phyloP scores from a whole-genome alignment of 2,797 vertebrate genomes.

The Malacoctenus gilli region DNA sequence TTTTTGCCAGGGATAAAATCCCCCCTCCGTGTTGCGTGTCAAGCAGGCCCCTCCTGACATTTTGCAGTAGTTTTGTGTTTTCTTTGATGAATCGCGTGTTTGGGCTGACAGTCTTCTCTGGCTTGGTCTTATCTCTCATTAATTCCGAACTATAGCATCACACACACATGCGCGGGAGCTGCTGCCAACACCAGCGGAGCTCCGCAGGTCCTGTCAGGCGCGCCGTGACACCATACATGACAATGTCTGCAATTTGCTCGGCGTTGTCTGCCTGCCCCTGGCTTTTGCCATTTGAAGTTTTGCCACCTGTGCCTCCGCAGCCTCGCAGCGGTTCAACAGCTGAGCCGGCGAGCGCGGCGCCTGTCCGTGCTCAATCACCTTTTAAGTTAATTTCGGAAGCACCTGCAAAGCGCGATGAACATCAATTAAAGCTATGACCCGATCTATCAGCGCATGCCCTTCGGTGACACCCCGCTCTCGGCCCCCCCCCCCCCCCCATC shows the following conservation, averaged over 20 bases:
- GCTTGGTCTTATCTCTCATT: slow-evolving; percentile 70
- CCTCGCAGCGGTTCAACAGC: slow-evolving; percentile 61
- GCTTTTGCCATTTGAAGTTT: slow-evolving; percentile 73
- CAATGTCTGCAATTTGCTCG: slow-evolving; percentile 77
- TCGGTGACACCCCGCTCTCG: too few relatives aligned
- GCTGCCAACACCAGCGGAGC: slow-evolving; percentile 58
- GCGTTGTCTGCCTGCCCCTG: slow-evolving; percentile 70
- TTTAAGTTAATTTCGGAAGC: slow-evolving; percentile 72
- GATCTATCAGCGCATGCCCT: slow-evolving; percentile 64
- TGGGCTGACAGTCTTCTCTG: slow-evolving; percentile 49
- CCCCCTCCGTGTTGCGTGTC: slow-evolving; percentile 21
- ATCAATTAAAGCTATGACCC: slow-evolving; percentile 73
- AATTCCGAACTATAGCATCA: slow-evolving; percentile 65
- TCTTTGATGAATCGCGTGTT: slow-evolving; percentile 40
- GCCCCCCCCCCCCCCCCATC: too few relatives aligned
- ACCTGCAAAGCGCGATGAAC: slow-evolving; percentile 68
- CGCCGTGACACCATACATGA: slow-evolving; percentile 75
- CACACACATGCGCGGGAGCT: slow-evolving; percentile 54
- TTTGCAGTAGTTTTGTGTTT: slow-evolving; percentile 20
- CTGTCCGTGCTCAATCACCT: slow-evolving; percentile 60
- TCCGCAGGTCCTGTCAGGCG: slow-evolving; percentile 72
- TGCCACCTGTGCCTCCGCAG: slow-evolving; percentile 73
- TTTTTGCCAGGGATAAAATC: slow-evolving; percentile 17
- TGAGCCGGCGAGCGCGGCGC: slow-evolving; percentile 46
- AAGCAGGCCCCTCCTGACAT: slow-evolving; percentile 11